phyloP scores from a whole-genome alignment of 2,888 invertebrate genomes.

The Tridacna crocea region DNA sequence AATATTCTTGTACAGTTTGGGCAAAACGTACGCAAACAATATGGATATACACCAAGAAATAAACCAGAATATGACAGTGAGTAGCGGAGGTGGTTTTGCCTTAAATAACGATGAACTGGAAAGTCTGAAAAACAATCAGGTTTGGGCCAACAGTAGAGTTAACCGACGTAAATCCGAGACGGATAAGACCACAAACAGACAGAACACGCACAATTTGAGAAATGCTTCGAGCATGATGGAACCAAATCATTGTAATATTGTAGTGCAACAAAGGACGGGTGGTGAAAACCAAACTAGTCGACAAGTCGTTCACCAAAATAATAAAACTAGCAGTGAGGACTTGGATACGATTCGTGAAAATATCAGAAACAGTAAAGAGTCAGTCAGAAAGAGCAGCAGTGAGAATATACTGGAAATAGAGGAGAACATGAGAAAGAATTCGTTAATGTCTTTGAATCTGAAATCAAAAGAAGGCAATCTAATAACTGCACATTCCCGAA shows the following conservation, averaged over 20 bases:
- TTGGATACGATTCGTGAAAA: slow-evolving; percentile 50
- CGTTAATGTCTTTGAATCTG: background rate
- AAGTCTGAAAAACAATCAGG: slow-evolving; percentile 37
- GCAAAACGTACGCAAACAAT: background rate
- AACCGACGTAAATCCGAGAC: slow-evolving; percentile 5
- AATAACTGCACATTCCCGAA: background rate
- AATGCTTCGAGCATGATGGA: background rate
- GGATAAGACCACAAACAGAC: background rate
- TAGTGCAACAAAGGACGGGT: background rate
- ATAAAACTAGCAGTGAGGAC: slow-evolving; percentile 21
- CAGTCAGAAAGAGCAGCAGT: slow-evolving; percentile 34
- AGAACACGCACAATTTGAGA: background rate
- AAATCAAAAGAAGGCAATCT: background rate
- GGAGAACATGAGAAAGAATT: slow-evolving; percentile 20
- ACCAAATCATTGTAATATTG: background rate
- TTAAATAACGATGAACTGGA: slow-evolving; percentile 46
- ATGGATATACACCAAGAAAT: slow-evolving; percentile 45
- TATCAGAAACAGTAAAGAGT: slow-evolving; percentile 50
- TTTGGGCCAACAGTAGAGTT: slow-evolving; percentile 36
- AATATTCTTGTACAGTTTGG: too few relatives aligned
- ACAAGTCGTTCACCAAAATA: background rate
- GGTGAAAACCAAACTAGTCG: background rate
- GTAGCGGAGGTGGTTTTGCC: slow-evolving; percentile 32
- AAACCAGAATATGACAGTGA: slow-evolving; percentile 39
- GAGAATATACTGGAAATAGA: slow-evolving; percentile 32